These are phyloP conservation scores for Mesocricetus auratus DNA, from an alignment of 2,113 vertebrate genomes.

Conservation along the genomic window DNA sequence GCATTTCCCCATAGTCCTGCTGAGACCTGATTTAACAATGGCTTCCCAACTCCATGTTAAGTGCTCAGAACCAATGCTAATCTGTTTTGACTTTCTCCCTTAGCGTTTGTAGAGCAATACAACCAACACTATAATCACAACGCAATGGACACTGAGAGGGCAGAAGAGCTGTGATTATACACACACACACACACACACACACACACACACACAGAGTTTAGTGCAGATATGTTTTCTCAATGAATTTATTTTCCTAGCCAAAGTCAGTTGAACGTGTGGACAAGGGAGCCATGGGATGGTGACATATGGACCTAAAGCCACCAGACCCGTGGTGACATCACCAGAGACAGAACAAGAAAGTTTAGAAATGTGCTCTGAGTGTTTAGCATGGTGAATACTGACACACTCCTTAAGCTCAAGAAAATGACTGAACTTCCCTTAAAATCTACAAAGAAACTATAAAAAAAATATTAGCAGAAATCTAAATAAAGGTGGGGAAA, in stretches of 20 bases:
- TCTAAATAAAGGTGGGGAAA: background rate
- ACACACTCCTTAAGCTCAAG: background rate
- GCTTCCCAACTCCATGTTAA: background rate
- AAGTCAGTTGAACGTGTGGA: background rate
- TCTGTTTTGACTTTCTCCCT: background rate
- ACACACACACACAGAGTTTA: background rate
- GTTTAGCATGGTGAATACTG: background rate
- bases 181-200: too few relatives aligned
- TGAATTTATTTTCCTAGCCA: background rate
- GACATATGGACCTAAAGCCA: background rate
- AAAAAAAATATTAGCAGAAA: background rate
- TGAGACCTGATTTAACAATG: background rate
- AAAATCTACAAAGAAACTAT: background rate
- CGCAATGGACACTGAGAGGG: background rate
- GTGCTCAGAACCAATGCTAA: background rate
- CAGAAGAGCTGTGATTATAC: background rate
- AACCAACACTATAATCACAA: background rate
- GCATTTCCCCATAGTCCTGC: too few relatives aligned
- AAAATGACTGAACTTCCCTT: constrained; percentile 1
- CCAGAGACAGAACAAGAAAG: background rate
- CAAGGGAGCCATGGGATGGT: background rate
- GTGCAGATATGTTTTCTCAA: background rate
- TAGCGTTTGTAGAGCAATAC: background rate
- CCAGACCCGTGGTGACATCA: background rate
- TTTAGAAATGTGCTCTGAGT: background rate